These are phyloP conservation scores for Chelonus insularis DNA, from an alignment of 1,140 invertebrate species.

Conservation along the genomic window DNA sequence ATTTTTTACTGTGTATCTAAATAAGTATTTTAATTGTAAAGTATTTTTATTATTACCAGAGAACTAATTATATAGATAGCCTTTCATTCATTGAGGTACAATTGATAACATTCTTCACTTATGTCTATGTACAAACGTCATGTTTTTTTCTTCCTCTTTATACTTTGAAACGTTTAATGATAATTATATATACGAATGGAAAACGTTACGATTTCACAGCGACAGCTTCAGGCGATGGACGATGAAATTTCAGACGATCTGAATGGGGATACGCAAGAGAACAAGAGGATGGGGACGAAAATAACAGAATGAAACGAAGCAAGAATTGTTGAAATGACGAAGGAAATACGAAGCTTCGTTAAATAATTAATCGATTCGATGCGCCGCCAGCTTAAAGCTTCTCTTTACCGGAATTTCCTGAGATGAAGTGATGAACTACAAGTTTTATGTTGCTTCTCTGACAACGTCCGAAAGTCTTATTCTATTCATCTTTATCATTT, in stretches of 20 bases:
- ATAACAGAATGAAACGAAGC: slow-evolving; percentile 27
- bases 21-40: slow-evolving; percentile 25
- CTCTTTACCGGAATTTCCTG: slow-evolving; percentile 17
- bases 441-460: not conserved
- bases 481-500: not conserved
- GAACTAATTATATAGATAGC: slow-evolving; percentile 36
- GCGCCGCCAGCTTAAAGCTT: slow-evolving; percentile 21
- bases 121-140: not conserved
- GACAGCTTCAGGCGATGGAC: slow-evolving; percentile 10
- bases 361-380: slow-evolving; percentile 43
- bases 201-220: slow-evolving; percentile 16
- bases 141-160: not conserved
- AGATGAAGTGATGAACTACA: not conserved
- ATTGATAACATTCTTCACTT: slow-evolving; percentile 13
- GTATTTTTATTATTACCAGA: slow-evolving; percentile 36
- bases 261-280: slow-evolving; percentile 3
- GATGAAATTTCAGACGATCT: slow-evolving; percentile 19
- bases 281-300: slow-evolving; percentile 8
- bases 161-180: not conserved
- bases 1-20: too few species aligned
- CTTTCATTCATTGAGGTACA: slow-evolving; percentile 16
- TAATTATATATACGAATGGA: slow-evolving; percentile 8
- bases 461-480: too few species aligned
- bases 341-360: slow-evolving; percentile 35
- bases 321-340: slow-evolving; percentile 27